Base-by-base conservation (phyloP, 2,888 invertebrate genomes). In the Macaria notata region DNA sequence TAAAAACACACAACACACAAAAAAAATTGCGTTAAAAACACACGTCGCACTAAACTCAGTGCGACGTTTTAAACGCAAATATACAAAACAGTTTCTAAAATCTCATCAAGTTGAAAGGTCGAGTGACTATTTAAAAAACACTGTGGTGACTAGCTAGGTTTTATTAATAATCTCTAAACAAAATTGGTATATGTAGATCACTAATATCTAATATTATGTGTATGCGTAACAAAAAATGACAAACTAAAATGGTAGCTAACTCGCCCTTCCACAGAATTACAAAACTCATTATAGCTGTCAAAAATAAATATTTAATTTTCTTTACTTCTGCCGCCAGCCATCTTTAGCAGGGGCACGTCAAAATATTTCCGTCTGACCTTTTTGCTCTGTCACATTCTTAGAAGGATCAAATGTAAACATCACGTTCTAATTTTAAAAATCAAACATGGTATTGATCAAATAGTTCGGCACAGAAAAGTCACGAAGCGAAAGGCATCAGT, bases 401-500 rank as follows among this genome's bases (percentile, higher is more conserved):
- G 88, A 88, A 88, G 85, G 86, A 76, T 72, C 64, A 69, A 76
- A 69, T 71, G 84, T 85, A 81, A 84, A 87, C 76, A 86, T 61
- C 54, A 59, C 49, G 62, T 76, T 73, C 76, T 69, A 75, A 79
- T 75, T 71, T 70, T 65, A 74, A 74, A 65, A 73, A 76, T 77
- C 73, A 69, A 73, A 72, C 69, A 63, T 70, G 58, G 75, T 76
- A 81, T 75, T 74, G 60, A 62, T 77, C 75, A 81, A 82, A 84
- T 79, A 56, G 46, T 63, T 66, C 64, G 64, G 70, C 69, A 74
- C 75, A 71, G 72, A 62, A 57, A 60, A 69, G 76, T 84, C 83
- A 84, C 86, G 85, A 78, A 66, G 64, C 64, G 67, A 76, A 77
- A 74, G 71, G 64, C 69, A 75, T 76, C 65, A 63, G 63, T 64